Conservation (phyloP, 2,888 invertebrate species). For the Shargacucullia verbasci region DNA sequence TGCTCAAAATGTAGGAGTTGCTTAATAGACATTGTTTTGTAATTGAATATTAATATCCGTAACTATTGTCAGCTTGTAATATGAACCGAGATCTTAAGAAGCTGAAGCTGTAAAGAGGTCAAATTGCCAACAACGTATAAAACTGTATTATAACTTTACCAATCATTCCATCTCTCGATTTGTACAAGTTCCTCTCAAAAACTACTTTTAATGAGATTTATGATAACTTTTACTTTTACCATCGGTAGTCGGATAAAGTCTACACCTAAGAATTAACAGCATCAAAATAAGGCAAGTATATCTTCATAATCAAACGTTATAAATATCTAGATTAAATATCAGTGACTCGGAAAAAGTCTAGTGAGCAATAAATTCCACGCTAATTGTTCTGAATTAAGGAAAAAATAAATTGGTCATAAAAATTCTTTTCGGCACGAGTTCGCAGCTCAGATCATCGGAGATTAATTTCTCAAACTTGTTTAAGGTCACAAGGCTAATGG, state of each 20-base stretch:
- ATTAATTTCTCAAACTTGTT: conserved; percentile 63
- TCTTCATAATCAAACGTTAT: conserved; percentile 11
- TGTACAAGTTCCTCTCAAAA: conserved; percentile 22
- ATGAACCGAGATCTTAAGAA: neutral
- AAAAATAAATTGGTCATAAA: conserved; percentile 49
- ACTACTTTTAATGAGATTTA: conserved; percentile 43
- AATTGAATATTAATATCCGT: conserved; percentile 35
- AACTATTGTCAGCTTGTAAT: conserved; percentile 3
- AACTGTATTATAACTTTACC: conserved; percentile 27
- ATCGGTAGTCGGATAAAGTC: conserved; percentile 14
- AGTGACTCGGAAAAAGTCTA: conserved; percentile 21
- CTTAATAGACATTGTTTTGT: conserved; percentile 37
- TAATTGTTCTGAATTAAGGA: conserved; percentile 34
- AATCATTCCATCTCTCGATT: conserved; percentile 13
- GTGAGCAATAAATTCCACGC: conserved; percentile 44
- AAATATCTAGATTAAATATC: conserved; percentile 14
- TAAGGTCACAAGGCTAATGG: conserved; percentile 61
- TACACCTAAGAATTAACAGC: neutral
- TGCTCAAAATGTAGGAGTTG: conserved; percentile 33
- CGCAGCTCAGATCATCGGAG: conserved; percentile 41
- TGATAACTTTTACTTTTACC: conserved; percentile 17
- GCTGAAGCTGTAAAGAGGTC: neutral
- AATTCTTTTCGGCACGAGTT: conserved; percentile 49
- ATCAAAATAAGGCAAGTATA: conserved; percentile 16
- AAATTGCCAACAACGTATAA: conserved; percentile 3